phyloP scores from a whole-genome alignment of 1,140 invertebrate genomes.

The Magallana ariakensis region DNA sequence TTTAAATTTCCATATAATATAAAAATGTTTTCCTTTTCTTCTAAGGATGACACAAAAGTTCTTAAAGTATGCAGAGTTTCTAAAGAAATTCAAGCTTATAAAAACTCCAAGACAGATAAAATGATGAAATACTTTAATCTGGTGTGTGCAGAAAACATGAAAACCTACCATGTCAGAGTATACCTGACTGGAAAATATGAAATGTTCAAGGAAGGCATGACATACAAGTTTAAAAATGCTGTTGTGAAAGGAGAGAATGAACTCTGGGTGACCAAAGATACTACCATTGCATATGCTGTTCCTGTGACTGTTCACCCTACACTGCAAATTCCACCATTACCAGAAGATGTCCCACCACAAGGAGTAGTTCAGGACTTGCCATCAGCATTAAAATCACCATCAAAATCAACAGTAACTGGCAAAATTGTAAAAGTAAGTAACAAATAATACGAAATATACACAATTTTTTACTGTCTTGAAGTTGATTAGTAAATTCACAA shows the following conservation, averaged over 20 bases:
- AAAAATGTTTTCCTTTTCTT: background rate
- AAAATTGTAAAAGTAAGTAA: conserved; percentile 1
- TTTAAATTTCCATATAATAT: no score
- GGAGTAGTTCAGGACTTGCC: background rate
- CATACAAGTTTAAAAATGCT: background rate
- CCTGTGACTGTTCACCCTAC: background rate
- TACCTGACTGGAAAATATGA: background rate
- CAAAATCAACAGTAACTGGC: background rate
- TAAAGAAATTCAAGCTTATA: background rate
- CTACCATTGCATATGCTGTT: background rate
- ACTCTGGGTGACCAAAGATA: background rate
- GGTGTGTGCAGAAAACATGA: background rate
- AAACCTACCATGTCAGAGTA: background rate
- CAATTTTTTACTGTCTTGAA: no score
- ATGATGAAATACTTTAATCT: background rate
- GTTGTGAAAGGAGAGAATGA: background rate
- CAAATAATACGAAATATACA: no score
- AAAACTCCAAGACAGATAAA: background rate
- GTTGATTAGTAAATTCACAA: no score
- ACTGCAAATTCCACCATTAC: background rate
- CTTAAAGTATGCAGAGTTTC: background rate
- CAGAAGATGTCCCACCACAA: conserved; percentile 4
- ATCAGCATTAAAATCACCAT: background rate
- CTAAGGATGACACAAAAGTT: background rate
- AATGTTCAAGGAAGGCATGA: background rate